Evolutionary conservation across 2,797 vertebrate species (phyloP).

Genomic region (Catostomus latipinnis): DNA sequence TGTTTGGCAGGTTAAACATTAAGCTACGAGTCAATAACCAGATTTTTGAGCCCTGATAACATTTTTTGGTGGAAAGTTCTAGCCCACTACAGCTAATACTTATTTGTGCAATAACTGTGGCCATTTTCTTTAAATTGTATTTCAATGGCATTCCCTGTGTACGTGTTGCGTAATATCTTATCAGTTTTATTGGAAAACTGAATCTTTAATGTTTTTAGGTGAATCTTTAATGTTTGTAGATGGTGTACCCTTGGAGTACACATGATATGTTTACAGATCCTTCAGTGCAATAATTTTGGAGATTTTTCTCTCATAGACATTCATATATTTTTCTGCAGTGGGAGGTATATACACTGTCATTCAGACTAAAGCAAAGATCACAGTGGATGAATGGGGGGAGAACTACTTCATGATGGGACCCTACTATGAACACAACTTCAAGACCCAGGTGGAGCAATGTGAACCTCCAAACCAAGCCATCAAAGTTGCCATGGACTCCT

Average conservation of each 20-base stretch:
- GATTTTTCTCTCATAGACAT: too few relatives aligned
- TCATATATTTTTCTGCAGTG: conserved; percentile 74
- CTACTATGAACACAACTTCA: conserved; percentile 92
- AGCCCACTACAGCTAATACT: background rate
- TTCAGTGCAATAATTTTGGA: too few relatives aligned
- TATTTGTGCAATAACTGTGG: background rate
- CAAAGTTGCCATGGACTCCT: conserved; percentile 83
- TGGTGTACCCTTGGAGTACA: too few relatives aligned
- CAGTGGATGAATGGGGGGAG: conserved; percentile 93
- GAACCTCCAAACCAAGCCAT: conserved; percentile 81
- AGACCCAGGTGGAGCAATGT: conserved; percentile 92
- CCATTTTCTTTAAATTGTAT: background rate
- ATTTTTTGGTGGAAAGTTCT: background rate
- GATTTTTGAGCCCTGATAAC: background rate
- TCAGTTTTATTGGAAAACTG: too few relatives aligned
- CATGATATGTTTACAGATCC: too few relatives aligned
- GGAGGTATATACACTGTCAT: conserved; percentile 98
- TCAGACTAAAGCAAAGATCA: conserved; percentile 95
- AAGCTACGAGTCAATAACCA: conserved; percentile 65
- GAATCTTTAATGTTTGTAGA: too few relatives aligned
- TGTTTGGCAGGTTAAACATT: conserved; percentile 73
- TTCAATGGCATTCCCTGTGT: background rate
- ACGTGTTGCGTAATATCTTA: too few relatives aligned
- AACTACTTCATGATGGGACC: conserved; percentile 94
- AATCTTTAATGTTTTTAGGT: too few relatives aligned